Conservation (phyloP, 2,797 vertebrate genomes). For the Danio choprae region DNA sequence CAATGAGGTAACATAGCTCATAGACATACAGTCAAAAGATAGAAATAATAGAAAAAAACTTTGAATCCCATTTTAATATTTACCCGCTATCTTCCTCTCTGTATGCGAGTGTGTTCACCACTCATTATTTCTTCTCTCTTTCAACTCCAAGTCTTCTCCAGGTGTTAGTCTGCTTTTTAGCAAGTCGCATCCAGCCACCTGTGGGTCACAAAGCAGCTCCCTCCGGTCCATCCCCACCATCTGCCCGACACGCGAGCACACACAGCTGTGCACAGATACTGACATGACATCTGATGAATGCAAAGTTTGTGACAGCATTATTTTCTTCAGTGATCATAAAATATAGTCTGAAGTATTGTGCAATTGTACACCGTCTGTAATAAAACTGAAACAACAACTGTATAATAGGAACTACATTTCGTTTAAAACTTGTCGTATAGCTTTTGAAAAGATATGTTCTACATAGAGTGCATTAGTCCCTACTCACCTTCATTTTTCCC, state of each 20-base stretch:
- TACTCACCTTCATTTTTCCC: no score
- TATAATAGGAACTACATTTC: no score
- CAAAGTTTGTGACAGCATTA: not conserved
- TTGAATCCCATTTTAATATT: not conserved
- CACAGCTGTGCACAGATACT: constrained; percentile 4
- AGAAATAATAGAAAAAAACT: not conserved
- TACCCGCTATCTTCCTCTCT: not conserved
- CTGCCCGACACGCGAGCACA: not conserved
- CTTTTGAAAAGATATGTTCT: no score
- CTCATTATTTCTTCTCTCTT: not conserved
- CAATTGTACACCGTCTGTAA: no score
- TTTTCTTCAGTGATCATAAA: not conserved
- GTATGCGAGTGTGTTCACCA: not conserved
- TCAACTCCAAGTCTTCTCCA: constrained; percentile 7
- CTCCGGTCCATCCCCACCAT: constrained; percentile 18
- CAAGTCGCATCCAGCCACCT: constrained; percentile 13
- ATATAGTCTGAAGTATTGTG: not conserved
- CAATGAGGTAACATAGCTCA: not conserved
- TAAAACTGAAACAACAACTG: no score
- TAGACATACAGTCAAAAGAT: not conserved
- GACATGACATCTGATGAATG: constrained; percentile 7
- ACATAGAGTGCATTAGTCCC: no score
- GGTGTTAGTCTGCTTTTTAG: constrained; percentile 24
- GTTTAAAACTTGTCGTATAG: no score
- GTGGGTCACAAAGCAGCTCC: constrained; percentile 16